Base-by-base conservation (phyloP, 2,888 invertebrate species). In the Caenorhabditis wallacei region DNA sequence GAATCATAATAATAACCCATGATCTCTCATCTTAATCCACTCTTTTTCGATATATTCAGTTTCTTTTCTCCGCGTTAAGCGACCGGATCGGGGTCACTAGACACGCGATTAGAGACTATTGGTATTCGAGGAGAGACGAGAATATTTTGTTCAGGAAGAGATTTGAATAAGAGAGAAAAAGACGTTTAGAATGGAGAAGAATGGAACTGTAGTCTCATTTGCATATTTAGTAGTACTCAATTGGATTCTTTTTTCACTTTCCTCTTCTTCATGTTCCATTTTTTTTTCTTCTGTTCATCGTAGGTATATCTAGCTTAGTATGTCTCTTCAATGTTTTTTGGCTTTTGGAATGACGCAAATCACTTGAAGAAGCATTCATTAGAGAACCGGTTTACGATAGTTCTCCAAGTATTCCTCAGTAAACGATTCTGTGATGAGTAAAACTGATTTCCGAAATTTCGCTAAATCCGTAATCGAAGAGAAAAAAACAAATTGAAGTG, bases 51-150 rank as follows among this genome's bases (percentile, higher is more conserved):
- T 37, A 20, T 59, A 48, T 51, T 61, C 64, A 35, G 48, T 48
- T 51, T 64, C 51, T 51, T 57, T 48, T 40, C 40, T 59, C 59
- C 71, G 30, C 54, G 54, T 13, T 66, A 66, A 66, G 54, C 56
- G 56, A 59, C 59, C 59, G 74, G 54, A 74, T 74, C 74, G 74
- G 56, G 74, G 74, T 74, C 74, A 74, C 40, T 35, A 61, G 57
- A 48, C 70, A 46, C 51, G 22, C 37, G 37, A 51, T n/a, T 37
- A 53, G 53, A 66, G 51, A 59, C 48, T n/a, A 24, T n/a, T 48
- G 48, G 61, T 22, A 20, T 37, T 61, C 24, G n/a, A 46, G 24
- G 61, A 72, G 61, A 61, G 22, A 22, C 16, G 30, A 53, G 16
- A 46, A 48, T 24, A 43, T 8, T 48, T 18, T 16, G 30, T 51